Percentiles rank a stretch among this genome's conserved stretches.
Evolutionary conservation across 2,113 vertebrate genomes (phyloP).

Genomic region (Lepus europaeus): DNA sequence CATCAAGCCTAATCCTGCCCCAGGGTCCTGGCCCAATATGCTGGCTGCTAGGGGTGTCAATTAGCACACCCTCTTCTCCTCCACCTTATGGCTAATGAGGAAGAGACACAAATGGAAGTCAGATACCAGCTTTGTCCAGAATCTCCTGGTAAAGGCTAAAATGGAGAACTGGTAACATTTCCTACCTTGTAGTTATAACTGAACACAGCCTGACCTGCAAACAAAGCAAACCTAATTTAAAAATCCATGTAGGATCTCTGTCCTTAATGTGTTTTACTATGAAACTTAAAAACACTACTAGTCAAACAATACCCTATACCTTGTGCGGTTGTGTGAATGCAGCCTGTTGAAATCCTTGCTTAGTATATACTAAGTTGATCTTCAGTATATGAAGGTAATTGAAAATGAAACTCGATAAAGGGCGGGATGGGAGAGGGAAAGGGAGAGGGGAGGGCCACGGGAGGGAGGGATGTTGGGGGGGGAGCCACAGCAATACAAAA

Average conservation of each 20-base stretch:
- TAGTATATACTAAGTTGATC: too few species aligned
- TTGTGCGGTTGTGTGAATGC: too few species aligned
- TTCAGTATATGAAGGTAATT: too few species aligned
- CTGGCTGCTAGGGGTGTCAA: not conserved
- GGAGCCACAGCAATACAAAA: too few species aligned
- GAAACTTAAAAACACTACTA: too few species aligned
- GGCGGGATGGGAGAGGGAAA: too few species aligned
- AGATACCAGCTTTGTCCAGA: not conserved
- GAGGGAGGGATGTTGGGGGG: too few species aligned
- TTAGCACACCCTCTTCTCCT: not conserved
- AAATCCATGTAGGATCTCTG: not conserved
- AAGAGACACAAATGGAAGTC: slow-evolving; percentile 6
- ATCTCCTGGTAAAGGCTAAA: not conserved
- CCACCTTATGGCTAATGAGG: not conserved
- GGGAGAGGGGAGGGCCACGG: too few species aligned
- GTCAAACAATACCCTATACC: too few species aligned
- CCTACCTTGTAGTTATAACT: not conserved
- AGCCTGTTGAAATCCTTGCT: too few species aligned
- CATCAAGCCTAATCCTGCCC: not conserved
- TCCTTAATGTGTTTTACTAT: too few species aligned
- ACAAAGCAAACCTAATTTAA: not conserved
- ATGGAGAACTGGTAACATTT: not conserved
- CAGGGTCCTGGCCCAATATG: not conserved
- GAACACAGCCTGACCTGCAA: not conserved
- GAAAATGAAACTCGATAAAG: too few species aligned